Percentiles rank a stretch among this genome's conserved stretches.
phyloP scores from a whole-genome alignment of 2,797 vertebrate species.

The Melanotaenia parkinsoni region DNA sequence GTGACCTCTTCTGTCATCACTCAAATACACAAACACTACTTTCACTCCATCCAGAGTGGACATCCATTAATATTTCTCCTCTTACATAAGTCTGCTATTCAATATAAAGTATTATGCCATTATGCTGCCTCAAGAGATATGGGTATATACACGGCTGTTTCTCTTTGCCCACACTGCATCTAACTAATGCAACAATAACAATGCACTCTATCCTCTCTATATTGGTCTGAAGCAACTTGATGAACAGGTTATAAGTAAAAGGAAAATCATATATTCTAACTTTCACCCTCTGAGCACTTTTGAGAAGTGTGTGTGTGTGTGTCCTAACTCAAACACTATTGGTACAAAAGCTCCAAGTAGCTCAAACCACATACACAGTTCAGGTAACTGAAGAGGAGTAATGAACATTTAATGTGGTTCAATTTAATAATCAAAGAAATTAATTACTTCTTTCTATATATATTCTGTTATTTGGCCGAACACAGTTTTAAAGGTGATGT shows the following conservation, averaged over 20 bases:
- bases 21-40: constrained; percentile 40
- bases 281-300: not conserved
- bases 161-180: constrained; percentile 12
- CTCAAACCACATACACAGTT: too few relatives aligned
- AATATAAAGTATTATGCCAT: constrained; percentile 61
- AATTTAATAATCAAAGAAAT: not conserved
- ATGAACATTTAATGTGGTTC: not conserved
- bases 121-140: constrained; percentile 52
- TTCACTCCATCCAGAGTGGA: constrained; percentile 55
- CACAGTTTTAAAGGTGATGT: not conserved
- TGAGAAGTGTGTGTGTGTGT: not conserved
- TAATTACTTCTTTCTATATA: not conserved
- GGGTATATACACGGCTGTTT: constrained; percentile 38
- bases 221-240: not conserved
- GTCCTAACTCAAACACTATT: not conserved
- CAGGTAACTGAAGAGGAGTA: too few relatives aligned
- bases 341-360: not conserved
- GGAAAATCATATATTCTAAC: not conserved
- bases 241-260: not conserved
- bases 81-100: constrained; percentile 71
- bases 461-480: not conserved
- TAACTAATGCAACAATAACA: constrained; percentile 13
- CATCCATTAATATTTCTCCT: constrained; percentile 74
- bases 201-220: constrained; percentile 8
- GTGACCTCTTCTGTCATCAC: constrained; percentile 11